These are phyloP conservation scores for Alethe diademata DNA, from an alignment of 2,113 vertebrate genomes.

Conservation along the genomic window DNA sequence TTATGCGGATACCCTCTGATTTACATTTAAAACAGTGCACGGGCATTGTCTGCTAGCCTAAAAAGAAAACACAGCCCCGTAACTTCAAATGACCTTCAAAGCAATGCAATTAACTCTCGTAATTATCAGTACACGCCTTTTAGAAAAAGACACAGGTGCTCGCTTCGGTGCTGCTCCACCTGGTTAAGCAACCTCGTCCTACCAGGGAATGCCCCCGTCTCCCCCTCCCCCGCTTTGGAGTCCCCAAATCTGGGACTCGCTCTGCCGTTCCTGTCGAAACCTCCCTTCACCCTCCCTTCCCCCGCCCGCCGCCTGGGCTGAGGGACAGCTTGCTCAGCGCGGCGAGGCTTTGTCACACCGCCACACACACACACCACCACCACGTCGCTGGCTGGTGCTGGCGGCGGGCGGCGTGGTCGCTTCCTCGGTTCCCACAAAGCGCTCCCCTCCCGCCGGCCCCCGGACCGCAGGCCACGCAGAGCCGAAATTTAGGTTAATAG, in stretches of 20 bases:
- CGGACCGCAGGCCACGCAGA: background rate
- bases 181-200: conserved; percentile 49
- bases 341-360: conserved; percentile 72
- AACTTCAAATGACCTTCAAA: conserved; percentile 77
- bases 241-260: conserved; percentile 33
- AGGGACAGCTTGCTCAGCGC: conserved; percentile 65
- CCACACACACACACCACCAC: conserved; percentile 56
- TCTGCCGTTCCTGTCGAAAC: background rate
- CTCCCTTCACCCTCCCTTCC: conserved; percentile 13
- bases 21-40: conserved; percentile 72
- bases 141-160: conserved; percentile 71
- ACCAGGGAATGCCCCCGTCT: conserved; percentile 34
- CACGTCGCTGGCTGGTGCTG: conserved; percentile 26
- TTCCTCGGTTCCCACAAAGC: background rate
- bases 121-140: conserved; percentile 64
- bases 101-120: conserved; percentile 73
- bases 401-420: background rate
- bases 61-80: conserved; percentile 52
- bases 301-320: conserved; percentile 46
- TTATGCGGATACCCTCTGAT: conserved; percentile 71
- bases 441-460: background rate
- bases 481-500: conserved; percentile 57
- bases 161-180: conserved; percentile 59
- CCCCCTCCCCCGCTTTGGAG: background rate
- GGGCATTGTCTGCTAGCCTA: conserved; percentile 61